Percentiles rank a stretch among this genome's conserved stretches.
These are phyloP conservation scores for Buceros bicornis DNA, from an alignment of 2,797 vertebrate species.

Conservation along the genomic window DNA sequence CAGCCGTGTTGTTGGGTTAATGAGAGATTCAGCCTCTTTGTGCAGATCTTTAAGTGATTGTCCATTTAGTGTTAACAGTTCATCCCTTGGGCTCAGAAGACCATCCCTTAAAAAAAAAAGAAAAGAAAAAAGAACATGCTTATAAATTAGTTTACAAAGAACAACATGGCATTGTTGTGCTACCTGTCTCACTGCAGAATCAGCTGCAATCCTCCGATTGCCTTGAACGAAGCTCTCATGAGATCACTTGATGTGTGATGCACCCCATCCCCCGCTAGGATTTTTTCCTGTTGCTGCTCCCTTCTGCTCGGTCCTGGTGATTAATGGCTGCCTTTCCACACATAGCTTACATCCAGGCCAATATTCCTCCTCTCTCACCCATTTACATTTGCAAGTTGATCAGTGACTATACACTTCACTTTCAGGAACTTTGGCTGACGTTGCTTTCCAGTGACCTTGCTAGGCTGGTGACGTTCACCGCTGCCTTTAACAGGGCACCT, in stretches of 20 bases:
- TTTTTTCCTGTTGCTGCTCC: not conserved
- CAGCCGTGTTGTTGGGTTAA: constrained; percentile 35
- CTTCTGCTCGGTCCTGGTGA: not conserved
- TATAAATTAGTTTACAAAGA: not conserved
- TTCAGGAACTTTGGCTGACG: not conserved
- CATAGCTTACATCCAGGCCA: not conserved
- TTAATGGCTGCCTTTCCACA: not conserved
- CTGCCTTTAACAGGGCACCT: not conserved
- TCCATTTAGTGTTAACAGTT: constrained; percentile 76
- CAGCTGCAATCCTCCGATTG: not conserved
- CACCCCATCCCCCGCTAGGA: not conserved
- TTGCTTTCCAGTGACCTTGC: not conserved
- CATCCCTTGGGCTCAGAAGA: constrained; percentile 72
- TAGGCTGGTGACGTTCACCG: not conserved
- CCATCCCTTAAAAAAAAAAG: constrained; percentile 59
- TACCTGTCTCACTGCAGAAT: not conserved
- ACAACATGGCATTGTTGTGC: not conserved
- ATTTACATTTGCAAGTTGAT: not conserved
- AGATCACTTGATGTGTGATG: not conserved
- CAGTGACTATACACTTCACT: fast-evolving
- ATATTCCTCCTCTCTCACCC: not conserved
- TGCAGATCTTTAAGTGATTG: constrained; percentile 74
- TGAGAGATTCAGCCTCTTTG: constrained; percentile 57
- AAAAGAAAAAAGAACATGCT: not conserved
- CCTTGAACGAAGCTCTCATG: not conserved